Evolutionary conservation across 1,140 invertebrate species (phyloP).

Genomic region (Drosophila willistoni): DNA sequence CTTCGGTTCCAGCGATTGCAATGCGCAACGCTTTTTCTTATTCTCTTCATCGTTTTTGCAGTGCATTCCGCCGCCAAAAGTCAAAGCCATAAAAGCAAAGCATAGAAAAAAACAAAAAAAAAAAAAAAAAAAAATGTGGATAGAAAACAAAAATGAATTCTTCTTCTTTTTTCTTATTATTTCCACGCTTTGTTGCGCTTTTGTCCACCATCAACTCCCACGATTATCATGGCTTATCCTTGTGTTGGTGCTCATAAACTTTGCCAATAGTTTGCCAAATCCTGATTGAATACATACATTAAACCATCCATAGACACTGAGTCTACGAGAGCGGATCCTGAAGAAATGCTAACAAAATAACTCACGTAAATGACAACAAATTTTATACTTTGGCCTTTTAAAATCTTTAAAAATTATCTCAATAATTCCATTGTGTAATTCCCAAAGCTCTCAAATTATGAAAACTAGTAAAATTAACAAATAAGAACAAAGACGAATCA

Average conservation of each 20-base stretch:
- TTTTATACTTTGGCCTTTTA: no score
- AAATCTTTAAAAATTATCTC: no score
- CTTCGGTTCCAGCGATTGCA: conserved; percentile 22
- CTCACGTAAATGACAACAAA: not conserved
- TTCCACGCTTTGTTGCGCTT: conserved; percentile 52
- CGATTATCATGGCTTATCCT: conserved; percentile 27
- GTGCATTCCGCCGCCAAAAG: conserved; percentile 56
- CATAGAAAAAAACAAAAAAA: not conserved
- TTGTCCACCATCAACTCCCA: conserved; percentile 33
- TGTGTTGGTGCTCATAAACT: conserved; percentile 39
- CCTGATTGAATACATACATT: conserved; percentile 18
- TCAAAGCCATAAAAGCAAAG: conserved; percentile 63
- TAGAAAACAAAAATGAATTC: no score
- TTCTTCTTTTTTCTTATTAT: conserved; percentile 48
- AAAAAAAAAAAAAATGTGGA: not conserved
- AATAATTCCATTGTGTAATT: no score
- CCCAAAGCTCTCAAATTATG: no score
- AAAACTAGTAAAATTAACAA: no score
- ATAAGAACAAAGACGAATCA: no score
- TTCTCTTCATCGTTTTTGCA: conserved; percentile 39
- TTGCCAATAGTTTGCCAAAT: conserved; percentile 52
- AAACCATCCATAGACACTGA: not conserved
- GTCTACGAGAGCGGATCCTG: not conserved
- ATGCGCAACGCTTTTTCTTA: conserved; percentile 1
- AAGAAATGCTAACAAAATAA: not conserved